Conservation (phyloP, 1,140 invertebrate genomes). For the Caenorhabditis inopinata region DNA sequence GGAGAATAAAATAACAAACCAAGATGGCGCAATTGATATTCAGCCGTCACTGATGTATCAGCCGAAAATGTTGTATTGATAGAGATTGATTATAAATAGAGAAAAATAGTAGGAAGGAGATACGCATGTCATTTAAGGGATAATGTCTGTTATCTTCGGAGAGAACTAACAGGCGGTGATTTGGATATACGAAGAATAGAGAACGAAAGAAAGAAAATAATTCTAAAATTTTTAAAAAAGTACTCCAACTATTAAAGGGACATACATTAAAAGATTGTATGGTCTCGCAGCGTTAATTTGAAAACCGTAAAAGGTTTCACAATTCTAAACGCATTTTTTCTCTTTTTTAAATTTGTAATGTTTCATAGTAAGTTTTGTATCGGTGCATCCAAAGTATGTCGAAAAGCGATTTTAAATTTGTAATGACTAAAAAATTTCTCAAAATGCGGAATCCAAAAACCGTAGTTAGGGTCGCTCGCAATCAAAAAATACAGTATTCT, state of each 20-base stretch:
- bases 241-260: not conserved
- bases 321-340: not conserved
- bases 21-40: constrained; percentile 27
- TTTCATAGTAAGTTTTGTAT: too few relatives aligned
- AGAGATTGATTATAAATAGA: constrained; percentile 6
- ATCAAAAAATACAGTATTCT: too few relatives aligned
- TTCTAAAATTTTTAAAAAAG: not conserved
- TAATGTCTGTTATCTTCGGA: not conserved
- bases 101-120: not conserved
- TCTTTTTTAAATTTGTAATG: too few relatives aligned
- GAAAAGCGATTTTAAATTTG: too few relatives aligned
- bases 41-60: not conserved
- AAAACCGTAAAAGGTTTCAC: not conserved
- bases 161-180: too few relatives aligned
- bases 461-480: too few relatives aligned
- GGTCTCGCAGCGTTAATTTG: not conserved
- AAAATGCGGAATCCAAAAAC: too few relatives aligned
- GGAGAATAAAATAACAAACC: too few relatives aligned
- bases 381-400: too few relatives aligned
- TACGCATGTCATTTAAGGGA: constrained; percentile 20
- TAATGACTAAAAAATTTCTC: too few relatives aligned
- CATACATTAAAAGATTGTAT: not conserved
- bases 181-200: too few relatives aligned
- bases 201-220: not conserved
- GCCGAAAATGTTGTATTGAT: not conserved